A percentile compares a stretch with the other conserved stretches of the same genome.
phyloP scores from a whole-genome alignment of 1,140 invertebrate species.

The Parasteatoda tepidariorum region DNA sequence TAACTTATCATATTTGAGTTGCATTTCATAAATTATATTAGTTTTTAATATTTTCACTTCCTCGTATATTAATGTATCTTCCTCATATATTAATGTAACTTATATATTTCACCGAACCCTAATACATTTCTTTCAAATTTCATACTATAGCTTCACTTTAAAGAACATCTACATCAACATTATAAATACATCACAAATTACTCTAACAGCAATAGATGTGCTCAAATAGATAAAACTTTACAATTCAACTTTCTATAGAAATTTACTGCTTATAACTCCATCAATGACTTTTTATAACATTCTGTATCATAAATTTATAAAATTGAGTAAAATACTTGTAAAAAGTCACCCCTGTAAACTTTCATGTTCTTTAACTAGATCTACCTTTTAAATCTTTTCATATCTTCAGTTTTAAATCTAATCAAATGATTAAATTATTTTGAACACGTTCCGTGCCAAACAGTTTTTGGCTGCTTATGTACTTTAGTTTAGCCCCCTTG shows the following conservation, averaged over 20 bases:
- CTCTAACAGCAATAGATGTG: constrained; percentile 57
- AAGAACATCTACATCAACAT: constrained; percentile 51
- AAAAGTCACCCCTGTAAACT: neutral
- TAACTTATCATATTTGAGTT: too few species aligned
- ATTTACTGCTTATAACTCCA: constrained; percentile 48
- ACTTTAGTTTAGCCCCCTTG: too few species aligned
- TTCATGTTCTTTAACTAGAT: too few species aligned
- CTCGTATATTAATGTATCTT: too few species aligned
- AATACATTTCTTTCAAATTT: constrained; percentile 34
- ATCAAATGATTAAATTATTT: too few species aligned
- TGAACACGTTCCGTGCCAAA: too few species aligned
- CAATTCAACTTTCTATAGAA: constrained; percentile 57
- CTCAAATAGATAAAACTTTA: constrained; percentile 56
- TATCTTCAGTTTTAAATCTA: too few species aligned
- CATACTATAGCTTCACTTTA: constrained; percentile 33
- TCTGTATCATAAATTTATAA: constrained; percentile 33
- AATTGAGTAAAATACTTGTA: constrained; percentile 57
- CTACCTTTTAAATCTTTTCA: too few species aligned
- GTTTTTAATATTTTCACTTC: too few species aligned
- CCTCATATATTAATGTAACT: too few species aligned
- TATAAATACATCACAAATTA: constrained; percentile 56
- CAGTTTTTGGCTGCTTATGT: too few species aligned
- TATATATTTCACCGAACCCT: constrained; percentile 57
- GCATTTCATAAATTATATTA: too few species aligned
- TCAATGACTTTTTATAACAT: constrained; percentile 18